These are phyloP conservation scores for Craniophora ligustri DNA, from an alignment of 2,888 invertebrate species.

Conservation along the genomic window DNA sequence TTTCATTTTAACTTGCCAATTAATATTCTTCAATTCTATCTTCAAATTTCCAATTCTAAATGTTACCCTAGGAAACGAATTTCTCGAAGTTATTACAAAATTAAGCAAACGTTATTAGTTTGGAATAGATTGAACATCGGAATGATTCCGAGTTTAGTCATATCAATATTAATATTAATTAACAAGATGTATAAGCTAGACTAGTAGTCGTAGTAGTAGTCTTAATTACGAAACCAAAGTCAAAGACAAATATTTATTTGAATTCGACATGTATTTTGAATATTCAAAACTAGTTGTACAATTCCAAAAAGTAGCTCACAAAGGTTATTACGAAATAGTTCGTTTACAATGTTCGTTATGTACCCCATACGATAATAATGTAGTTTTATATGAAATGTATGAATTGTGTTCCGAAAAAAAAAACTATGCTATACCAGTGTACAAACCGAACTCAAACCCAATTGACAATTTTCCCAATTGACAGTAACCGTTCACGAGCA, in stretches of 20 bases:
- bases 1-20: neutral
- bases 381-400: no score
- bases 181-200: conserved; percentile 9
- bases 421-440: no score
- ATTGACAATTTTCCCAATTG: no score
- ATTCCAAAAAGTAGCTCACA: no score
- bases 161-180: conserved; percentile 19
- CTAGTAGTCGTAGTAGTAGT: conserved; percentile 10
- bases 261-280: conserved; percentile 39
- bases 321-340: no score
- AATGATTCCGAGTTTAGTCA: conserved; percentile 8
- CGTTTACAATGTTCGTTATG: no score
- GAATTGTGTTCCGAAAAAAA: no score
- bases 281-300: no score
- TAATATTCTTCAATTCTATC: no score
- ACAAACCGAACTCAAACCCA: no score
- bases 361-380: no score
- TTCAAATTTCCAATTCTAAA: neutral
- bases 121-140: conserved; percentile 3
- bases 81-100: neutral
- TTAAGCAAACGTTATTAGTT: conserved; percentile 14
- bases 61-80: neutral
- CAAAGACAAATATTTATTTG: conserved; percentile 27
- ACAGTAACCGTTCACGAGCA: no score
- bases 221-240: conserved; percentile 14